A percentile compares a stretch with the other conserved stretches of the same genome.
phyloP scores from a whole-genome alignment of 2,888 invertebrate species.

The Sinhomidia bicolor region DNA sequence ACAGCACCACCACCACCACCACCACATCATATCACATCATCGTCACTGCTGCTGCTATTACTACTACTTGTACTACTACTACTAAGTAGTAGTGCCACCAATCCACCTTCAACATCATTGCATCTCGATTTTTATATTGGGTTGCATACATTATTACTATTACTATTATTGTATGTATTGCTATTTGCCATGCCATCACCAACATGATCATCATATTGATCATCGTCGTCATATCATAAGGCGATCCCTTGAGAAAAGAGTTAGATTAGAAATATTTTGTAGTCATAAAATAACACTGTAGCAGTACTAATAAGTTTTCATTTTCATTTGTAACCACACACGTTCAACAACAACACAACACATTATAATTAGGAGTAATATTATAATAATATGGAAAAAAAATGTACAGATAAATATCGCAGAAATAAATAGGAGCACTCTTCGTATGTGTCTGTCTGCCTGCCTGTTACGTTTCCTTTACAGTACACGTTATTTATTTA shows the following conservation, averaged over 20 bases:
- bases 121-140: slow-evolving; percentile 14
- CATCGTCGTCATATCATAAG: neutral
- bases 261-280: slow-evolving; percentile 49
- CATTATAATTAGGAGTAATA: neutral
- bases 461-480: slow-evolving; percentile 46
- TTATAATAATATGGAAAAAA: neutral
- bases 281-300: slow-evolving; percentile 37
- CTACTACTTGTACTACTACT: neutral
- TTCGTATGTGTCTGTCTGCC: neutral
- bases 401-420: no score
- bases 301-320: slow-evolving; percentile 22
- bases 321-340: slow-evolving; percentile 48
- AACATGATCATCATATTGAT: neutral
- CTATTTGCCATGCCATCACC: slow-evolving; percentile 21
- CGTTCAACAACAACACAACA: slow-evolving; percentile 15
- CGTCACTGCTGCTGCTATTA: neutral
- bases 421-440: neutral
- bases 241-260: slow-evolving; percentile 50
- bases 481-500: slow-evolving; percentile 50
- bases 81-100: neutral
- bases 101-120: slow-evolving; percentile 44
- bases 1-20: neutral
- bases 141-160: neutral
- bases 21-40: neutral
- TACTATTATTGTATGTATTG: neutral